Base-by-base conservation (phyloP, 1,140 invertebrate species). In the Drosophila auraria region DNA sequence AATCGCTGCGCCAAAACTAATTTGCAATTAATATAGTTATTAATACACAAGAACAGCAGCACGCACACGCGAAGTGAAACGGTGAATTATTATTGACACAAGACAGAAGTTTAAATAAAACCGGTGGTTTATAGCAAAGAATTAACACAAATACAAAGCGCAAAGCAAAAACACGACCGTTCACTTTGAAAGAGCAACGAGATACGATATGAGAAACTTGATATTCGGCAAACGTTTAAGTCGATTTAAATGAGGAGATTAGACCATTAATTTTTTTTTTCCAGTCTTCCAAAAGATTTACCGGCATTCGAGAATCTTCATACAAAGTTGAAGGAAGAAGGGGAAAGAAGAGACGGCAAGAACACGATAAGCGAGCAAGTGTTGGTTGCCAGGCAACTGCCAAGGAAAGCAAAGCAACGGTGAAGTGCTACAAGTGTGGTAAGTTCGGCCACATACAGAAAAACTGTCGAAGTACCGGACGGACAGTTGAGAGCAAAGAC, bases 191-290 rank as follows among this genome's bases (percentile, higher is more conserved):
- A 20, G 20, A 20, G 20, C 0, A 20, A 20, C 20, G 20, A 20
- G 20, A 20, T 20, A 20, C 20, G 20, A 20, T 20, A 20, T 20
- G 20, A 20, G 20, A 20, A 20, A 20, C 20, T 20, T 20, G 20
- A 20, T 20, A 20, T 20, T 20, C 20, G 20, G 30, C 68, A 15
- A n/a, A 7, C 17, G 44, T 49, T 15, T 23, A n/a, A 5, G 50
- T 71, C 9, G 7, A 23, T 17, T 14, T 71, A 20, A 42, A 38
- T 30, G 45, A 63, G 1, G 36, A 63, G 45, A 25, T 58, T n/a
- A 38, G 42, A 56, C 51, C 15, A 3, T 62, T 61, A 9, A 62
- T 61, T 49, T 42, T 70, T 9, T 9, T 33, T 54, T 17, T 70
- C 42, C 27, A 53, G 49, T 49, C 50, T 61, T 25, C 66, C 50